Evolutionary conservation across 2,888 invertebrate species (phyloP).

Genomic region (Adela reaumurella): DNA sequence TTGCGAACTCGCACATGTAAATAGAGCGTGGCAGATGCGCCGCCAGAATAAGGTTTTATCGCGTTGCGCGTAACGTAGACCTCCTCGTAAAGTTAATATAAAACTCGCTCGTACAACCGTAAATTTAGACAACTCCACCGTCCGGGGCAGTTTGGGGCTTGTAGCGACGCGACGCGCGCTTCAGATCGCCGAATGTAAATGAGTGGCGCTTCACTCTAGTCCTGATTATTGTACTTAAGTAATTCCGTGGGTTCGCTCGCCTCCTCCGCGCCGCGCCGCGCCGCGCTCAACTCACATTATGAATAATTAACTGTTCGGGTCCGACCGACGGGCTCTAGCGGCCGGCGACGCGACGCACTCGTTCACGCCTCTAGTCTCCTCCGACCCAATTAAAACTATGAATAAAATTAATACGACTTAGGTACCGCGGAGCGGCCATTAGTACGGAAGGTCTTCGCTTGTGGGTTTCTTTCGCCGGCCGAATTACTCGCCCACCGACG

Average conservation of each 20-base stretch:
- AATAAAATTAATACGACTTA: conserved; percentile 24
- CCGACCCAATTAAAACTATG: conserved; percentile 28
- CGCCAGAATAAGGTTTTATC: too few species aligned
- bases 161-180: background rate
- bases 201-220: background rate
- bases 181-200: background rate
- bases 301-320: background rate
- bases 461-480: too few species aligned
- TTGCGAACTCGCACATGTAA: too few species aligned
- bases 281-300: background rate
- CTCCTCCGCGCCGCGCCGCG: background rate
- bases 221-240: background rate
- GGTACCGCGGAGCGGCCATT: too few species aligned
- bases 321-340: conserved; percentile 2
- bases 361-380: conserved; percentile 16
- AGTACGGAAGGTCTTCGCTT: too few species aligned
- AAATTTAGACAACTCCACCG: background rate
- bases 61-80: too few species aligned
- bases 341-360: conserved; percentile 4
- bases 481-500: too few species aligned
- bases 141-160: too few species aligned
- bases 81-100: background rate
- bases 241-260: too few species aligned
- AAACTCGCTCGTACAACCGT: background rate
- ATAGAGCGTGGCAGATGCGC: too few species aligned